Evolutionary conservation across 2,113 vertebrate genomes (phyloP), one percentile per base, ranked within the genome.

Genomic region (Podarcis cretensis): DNA sequence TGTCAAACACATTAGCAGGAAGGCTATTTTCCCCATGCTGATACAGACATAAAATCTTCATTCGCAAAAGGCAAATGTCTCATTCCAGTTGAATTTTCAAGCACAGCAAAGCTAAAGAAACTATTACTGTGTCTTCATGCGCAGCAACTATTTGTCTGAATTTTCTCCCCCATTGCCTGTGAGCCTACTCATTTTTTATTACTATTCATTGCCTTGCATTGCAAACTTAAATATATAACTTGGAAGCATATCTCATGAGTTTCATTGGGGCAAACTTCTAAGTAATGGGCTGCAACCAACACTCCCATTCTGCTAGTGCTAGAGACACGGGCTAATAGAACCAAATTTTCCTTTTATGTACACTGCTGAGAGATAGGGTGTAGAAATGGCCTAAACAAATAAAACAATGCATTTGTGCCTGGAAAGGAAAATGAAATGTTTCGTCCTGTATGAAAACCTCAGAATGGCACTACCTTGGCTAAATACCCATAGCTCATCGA

Each of bases 1-100:
- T 78, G 75, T 78, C 75, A 79, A 86, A 78, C 27, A 32, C 59
- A 86, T 86, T 78, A 86, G 75, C 59, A 78, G 78, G 30, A 63
- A 65, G 13, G 37, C 37, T 78, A 48, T 54, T 59, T 86, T 78
- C 35, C 25, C 48, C 75, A 48, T 68, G 57, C 57, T 65, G 14
- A 76, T 35, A 86, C 25, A 27, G 35, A 43, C 59, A 63, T 23
- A 48, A 86, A 76, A 77, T 43, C 59, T 68, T 66, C 57, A 66
- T 86, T 78, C 23, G 21, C 27, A 66, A 40, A 81, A 37, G n/a
- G 14, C 66, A 57, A 25, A 75, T 75, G 74, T 63, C 43, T 57
- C n/a, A 80, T 71, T 54, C 48, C 48, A 54, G 5, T 2, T 68
- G 59, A 83, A 54, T 54, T 54, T 54, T 54, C 48, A 54, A 54